A percentile compares a stretch with the other conserved stretches of the same genome.
phyloP scores from a whole-genome alignment of 2,888 invertebrate genomes.

The Pseudoips prasinana region DNA sequence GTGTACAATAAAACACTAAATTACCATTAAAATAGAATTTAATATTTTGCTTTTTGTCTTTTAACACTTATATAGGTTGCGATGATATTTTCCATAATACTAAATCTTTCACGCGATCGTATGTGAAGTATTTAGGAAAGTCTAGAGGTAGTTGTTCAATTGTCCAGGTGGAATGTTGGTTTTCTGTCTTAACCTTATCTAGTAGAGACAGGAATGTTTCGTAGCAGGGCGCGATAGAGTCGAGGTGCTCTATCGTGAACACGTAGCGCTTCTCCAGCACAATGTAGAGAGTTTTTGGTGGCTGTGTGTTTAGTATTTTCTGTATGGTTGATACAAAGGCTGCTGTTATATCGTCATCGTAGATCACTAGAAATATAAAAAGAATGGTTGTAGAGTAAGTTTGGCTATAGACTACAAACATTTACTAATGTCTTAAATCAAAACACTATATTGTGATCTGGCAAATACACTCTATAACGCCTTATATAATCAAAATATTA shows the following conservation, averaged over 20 bases:
- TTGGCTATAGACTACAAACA: no score
- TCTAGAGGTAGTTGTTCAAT: slow-evolving; percentile 84
- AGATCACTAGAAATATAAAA: slow-evolving; percentile 89
- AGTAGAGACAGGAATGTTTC: slow-evolving; percentile 88
- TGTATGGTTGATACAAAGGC: slow-evolving; percentile 88
- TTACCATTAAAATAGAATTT: slow-evolving; percentile 26
- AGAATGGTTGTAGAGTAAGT: slow-evolving; percentile 7
- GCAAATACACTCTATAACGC: no score
- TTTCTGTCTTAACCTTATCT: slow-evolving; percentile 70
- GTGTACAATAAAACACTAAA: slow-evolving; percentile 12
- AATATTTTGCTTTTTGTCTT: slow-evolving; percentile 38
- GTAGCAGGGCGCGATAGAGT: slow-evolving; percentile 93
- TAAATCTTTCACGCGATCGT: slow-evolving; percentile 89
- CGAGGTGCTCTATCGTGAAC: slow-evolving; percentile 90
- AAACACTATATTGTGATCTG: no score
- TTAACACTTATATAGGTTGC: slow-evolving; percentile 37
- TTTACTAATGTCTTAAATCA: no score
- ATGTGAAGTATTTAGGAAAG: slow-evolving; percentile 91
- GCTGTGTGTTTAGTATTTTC: slow-evolving; percentile 82
- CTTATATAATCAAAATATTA: no score
- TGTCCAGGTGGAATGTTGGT: slow-evolving; percentile 73
- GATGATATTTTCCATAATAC: slow-evolving; percentile 87
- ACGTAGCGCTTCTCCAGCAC: slow-evolving; percentile 94
- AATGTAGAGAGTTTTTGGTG: slow-evolving; percentile 85
- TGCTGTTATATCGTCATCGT: slow-evolving; percentile 90